Evolutionary conservation across 2,888 invertebrate genomes (phyloP), one percentile per base, ranked within the genome.

Genomic region (Scaptomyza flava): DNA sequence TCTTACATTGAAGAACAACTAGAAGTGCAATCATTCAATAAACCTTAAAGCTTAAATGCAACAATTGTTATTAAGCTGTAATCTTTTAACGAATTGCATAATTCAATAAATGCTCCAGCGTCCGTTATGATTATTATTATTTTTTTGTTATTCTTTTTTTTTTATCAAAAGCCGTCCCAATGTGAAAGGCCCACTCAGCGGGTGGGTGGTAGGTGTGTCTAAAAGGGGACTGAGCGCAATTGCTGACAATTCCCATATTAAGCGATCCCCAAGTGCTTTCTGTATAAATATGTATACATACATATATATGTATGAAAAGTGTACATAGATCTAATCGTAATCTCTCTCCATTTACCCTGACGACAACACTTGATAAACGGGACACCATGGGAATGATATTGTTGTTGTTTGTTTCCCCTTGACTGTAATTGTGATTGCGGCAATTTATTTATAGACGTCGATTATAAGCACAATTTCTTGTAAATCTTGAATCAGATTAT

Each of bases 71-170:
- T 72, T 67, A n/a, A 45, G 69, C 33, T 52, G 80, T 81, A 87
- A 87, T 81, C 88, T 87, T 85, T 87, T 79, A 63, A 83, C 89
- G 84, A 82, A 82, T 82, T 88, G 88, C 81, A 82, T 82, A 82
- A 82, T 88, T 88, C 81, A 88, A 88, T 86, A 88, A 82, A 71
- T 76, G 70, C 47, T 42, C 27, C 14, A 50, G 36, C 61, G 65
- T 31, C 36, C 47, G 43, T 52, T 61, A n/a, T n/a, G 36, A n/a
- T n/a, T n/a, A n/a, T 7, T 31, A 30, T 30, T 30, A 30, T 30
- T 30, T 2, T 9, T 31, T 31, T 31, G 1, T 31, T 30, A 5
- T 6, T 30, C 6, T 30, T 30, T 30, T 30, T 30, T 30, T 6
- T 30, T 56, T 56, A 60, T 68, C 34, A 46, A 33, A 38, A 36